Evolutionary conservation across 2,797 vertebrate genomes (phyloP), one percentile per base, ranked within the genome.

Genomic region (Falco concolor): DNA sequence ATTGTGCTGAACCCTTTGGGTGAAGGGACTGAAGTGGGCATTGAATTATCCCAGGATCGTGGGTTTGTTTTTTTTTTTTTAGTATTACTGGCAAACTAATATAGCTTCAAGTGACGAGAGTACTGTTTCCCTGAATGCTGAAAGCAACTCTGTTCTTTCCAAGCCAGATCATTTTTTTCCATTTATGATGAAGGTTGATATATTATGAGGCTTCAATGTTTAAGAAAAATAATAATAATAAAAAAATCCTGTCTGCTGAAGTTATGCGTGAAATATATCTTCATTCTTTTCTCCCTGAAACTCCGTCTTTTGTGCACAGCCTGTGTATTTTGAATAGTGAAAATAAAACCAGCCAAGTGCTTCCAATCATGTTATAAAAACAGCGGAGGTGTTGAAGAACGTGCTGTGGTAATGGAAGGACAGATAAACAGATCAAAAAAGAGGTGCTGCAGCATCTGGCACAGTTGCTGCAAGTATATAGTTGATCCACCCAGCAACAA

Each of bases 281-380:
- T 65, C 15, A n/a, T 78, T 84, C 19, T 36, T 82, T 63, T 18
- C 9, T 10, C 3, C 34, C 52, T 53, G 61, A 72, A 77, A 22
- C 5, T n/a, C 5, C 2, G 0, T 73, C 50, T 60, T n/a, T 47
- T 86, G n/a, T 77, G 18, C 57, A n/a, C 17, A 21, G 32, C 12
- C 12, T 81, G 0, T 44, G 12, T 73, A 25, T 74, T 95, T 87
- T 53, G 42, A 87, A 40, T 3, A 57, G 56, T 6, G 30, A 14
- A 32, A 36, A 57, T 56, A 72, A 7, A 0, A 0, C 0, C 6
- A 32, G 18, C 50, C 13, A 5, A 9, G 9, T 89, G 32, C 73
- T 74, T 87, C 36, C 44, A 70, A 3, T 87, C 15, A 1, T 70
- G 40, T 63, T 92, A 32, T 36, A 22, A 56, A 79, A 87, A 27